Conservation (phyloP, 2,888 invertebrate genomes). For the Pocota personata region DNA sequence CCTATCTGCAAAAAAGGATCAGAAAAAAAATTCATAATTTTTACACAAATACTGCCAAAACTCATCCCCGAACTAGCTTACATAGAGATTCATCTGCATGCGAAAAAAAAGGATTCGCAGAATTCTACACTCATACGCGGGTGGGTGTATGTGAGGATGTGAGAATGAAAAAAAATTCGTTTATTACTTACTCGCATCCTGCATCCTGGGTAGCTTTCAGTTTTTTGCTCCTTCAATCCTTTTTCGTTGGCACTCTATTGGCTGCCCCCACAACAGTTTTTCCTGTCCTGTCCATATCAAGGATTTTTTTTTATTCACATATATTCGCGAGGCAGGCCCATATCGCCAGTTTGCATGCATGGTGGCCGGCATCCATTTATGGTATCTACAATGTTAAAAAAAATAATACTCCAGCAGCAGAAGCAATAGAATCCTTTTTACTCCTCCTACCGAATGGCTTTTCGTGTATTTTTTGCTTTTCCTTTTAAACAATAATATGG, state of each 20-base stretch:
- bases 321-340: slow-evolving; percentile 46
- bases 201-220: slow-evolving; percentile 65
- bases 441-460: neutral
- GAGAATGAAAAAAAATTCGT: slow-evolving; percentile 49
- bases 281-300: slow-evolving; percentile 8
- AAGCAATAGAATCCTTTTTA: slow-evolving; percentile 64
- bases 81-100: slow-evolving; percentile 9
- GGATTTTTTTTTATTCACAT: slow-evolving; percentile 37
- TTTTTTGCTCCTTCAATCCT: slow-evolving; percentile 49
- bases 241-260: slow-evolving; percentile 59
- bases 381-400: neutral
- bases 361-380: slow-evolving; percentile 56
- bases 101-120: slow-evolving; percentile 33
- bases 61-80: slow-evolving; percentile 35
- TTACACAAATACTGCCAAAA: slow-evolving; percentile 60
- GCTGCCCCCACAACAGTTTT: slow-evolving; percentile 42
- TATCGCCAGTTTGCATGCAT: slow-evolving; percentile 68
- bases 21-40: slow-evolving; percentile 69
- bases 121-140: slow-evolving; percentile 32
- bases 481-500: slow-evolving; percentile 52
- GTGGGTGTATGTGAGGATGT: slow-evolving; percentile 20
- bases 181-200: slow-evolving; percentile 72
- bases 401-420: slow-evolving; percentile 37
- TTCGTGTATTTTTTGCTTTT: slow-evolving; percentile 7
- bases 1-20: slow-evolving; percentile 6